Conservation (phyloP, 2,888 invertebrate species). For the Drosophila mettleri region DNA sequence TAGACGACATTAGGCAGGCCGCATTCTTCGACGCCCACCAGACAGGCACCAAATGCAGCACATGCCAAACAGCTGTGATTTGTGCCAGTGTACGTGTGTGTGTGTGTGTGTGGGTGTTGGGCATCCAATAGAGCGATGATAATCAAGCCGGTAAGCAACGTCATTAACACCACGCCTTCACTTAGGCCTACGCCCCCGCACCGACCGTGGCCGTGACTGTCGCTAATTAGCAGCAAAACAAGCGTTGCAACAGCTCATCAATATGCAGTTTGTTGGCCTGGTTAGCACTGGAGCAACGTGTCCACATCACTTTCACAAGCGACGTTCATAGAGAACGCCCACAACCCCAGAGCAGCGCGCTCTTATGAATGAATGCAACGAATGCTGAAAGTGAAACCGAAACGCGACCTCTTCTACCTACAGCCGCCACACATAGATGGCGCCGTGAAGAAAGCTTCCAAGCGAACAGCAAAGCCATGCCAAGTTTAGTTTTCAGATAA, state of each 20-base stretch:
- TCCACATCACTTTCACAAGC: slow-evolving; percentile 60
- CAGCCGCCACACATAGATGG: slow-evolving; percentile 58
- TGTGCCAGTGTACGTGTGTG: slow-evolving; percentile 13
- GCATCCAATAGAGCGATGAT: slow-evolving; percentile 34
- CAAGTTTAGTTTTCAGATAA: slow-evolving; percentile 55
- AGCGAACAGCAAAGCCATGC: slow-evolving; percentile 17
- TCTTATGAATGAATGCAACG: slow-evolving; percentile 48
- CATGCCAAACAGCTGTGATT: slow-evolving; percentile 54
- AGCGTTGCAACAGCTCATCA: slow-evolving; percentile 58
- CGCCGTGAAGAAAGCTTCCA: slow-evolving; percentile 50
- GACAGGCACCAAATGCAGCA: slow-evolving; percentile 25
- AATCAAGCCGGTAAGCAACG: slow-evolving; percentile 63
- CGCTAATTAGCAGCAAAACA: slow-evolving; percentile 58
- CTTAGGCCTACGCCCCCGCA: slow-evolving; percentile 11
- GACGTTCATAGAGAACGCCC: slow-evolving; percentile 44
- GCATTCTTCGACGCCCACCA: slow-evolving; percentile 66
- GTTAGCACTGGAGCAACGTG: slow-evolving; percentile 39
- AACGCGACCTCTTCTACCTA: too few relatives aligned
- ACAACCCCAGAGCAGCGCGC: slow-evolving; percentile 22
- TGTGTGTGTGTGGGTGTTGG: slow-evolving; percentile 22
- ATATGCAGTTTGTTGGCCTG: slow-evolving; percentile 58
- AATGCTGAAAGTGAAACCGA: slow-evolving; percentile 43
- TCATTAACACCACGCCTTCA: slow-evolving; percentile 46
- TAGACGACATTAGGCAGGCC: slow-evolving; percentile 59
- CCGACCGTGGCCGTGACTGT: slow-evolving; percentile 58